Evolutionary conservation across 1,140 invertebrate species (phyloP).

Genomic region (Temnothorax nylanderi): DNA sequence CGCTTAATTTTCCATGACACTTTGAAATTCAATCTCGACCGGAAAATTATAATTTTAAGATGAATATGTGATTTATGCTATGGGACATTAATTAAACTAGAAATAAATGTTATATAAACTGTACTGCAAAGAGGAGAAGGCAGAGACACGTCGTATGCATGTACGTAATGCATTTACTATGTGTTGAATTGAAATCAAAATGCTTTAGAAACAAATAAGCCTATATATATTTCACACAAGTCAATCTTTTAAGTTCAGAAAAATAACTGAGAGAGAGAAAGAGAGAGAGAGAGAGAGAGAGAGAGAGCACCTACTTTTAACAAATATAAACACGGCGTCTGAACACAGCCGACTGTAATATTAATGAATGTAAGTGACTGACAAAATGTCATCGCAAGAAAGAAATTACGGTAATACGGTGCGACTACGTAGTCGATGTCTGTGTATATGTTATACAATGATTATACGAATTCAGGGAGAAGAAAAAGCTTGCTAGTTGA

Average conservation of each 20-base stretch:
- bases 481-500: constrained; percentile 28
- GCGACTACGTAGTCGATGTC: too few species aligned
- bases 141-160: background rate
- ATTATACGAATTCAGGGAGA: background rate
- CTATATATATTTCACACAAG: background rate
- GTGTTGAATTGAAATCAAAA: background rate
- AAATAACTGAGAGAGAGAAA: too few species aligned
- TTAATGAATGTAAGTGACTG: background rate
- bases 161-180: background rate
- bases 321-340: background rate
- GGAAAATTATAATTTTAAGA: constrained; percentile 1
- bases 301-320: background rate
- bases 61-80: background rate
- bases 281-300: too few species aligned
- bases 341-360: background rate
- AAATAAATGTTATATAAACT: background rate
- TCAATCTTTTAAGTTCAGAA: background rate
- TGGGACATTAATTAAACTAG: background rate
- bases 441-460: background rate
- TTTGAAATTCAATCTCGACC: constrained; percentile 18
- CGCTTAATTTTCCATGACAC: background rate
- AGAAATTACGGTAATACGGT: background rate
- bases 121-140: background rate
- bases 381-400: background rate
- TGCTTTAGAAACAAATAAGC: background rate